phyloP scores from a whole-genome alignment of 2,113 vertebrate species.

The Girardinichthys multiradiatus region DNA sequence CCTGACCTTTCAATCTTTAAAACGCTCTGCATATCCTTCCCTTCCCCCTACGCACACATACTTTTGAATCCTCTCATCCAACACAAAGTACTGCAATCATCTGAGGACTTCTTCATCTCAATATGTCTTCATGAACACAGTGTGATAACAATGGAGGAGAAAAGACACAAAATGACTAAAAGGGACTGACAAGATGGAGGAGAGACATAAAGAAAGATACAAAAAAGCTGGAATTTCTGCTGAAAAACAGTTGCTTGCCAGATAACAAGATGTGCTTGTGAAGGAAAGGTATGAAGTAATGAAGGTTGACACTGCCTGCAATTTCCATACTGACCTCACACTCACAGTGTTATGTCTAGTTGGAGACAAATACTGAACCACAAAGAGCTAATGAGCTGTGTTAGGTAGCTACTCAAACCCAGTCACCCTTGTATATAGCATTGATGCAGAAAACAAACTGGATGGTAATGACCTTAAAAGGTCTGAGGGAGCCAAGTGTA shows the following conservation, averaged over 20 bases:
- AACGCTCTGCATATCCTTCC: conserved; percentile 51
- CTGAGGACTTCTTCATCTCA: conserved; percentile 58
- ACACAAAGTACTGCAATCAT: conserved; percentile 55
- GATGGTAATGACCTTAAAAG: conserved; percentile 10
- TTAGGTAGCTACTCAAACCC: conserved; percentile 36
- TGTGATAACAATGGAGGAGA: conserved; percentile 48
- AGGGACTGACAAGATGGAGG: conserved; percentile 18
- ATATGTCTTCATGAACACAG: conserved; percentile 54
- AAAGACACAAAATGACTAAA: conserved; percentile 30
- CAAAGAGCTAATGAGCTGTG: conserved; percentile 55
- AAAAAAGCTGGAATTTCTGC: conserved; percentile 49
- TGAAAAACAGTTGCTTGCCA: conserved; percentile 26
- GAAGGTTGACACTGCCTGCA: conserved; percentile 48
- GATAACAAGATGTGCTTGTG: conserved; percentile 18
- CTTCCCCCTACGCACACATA: conserved; percentile 14
- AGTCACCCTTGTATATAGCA: conserved; percentile 18
- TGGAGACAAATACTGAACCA: conserved; percentile 59
- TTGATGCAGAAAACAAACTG: conserved; percentile 24
- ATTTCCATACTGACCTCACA: conserved; percentile 61
- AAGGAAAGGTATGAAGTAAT: conserved; percentile 45
- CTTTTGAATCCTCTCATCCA: conserved; percentile 61
- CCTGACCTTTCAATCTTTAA: conserved; percentile 79
- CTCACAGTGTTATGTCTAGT: conserved; percentile 62
- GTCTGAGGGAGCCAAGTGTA: neutral
- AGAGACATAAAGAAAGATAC: conserved; percentile 48